Base-by-base conservation (phyloP, 2,113 vertebrate species). In the Chloroceryle aenea region DNA sequence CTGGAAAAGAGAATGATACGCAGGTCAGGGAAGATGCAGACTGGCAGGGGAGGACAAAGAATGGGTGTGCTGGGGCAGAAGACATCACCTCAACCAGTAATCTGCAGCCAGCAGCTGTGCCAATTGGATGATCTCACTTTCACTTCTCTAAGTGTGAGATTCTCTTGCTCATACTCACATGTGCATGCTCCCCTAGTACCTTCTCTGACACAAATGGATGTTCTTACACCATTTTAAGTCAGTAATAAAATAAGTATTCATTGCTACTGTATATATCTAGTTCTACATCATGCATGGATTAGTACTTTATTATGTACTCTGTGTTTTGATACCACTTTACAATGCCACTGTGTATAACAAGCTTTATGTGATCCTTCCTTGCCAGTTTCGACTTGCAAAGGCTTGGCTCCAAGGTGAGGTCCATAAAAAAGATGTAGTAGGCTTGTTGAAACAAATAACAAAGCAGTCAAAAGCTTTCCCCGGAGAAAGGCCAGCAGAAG, bases 401-500 rank as follows among this genome's bases (percentile, higher is more conserved):
- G 64, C 32, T 48, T 27, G 16, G 14, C 71, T 82, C 64, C 26
- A 12, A 82, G 40, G 38, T 23, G 1, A 53, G 43, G 42, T 73
- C 50, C 82, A 71, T 82, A 92, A 76, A 81, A 91, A 20, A 77
- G 68, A 93, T 48, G n/a, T 27, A 92, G 43, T 26, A 64, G 58
- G 43, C 66, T 96, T 92, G 61, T 52, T 93, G 85, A 91, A 88
- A 92, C 52, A 92, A 95, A 38, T 27, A 84, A 82, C 52, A 81
- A 59, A 91, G 76, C 34, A 96, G 75, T 40, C 64, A 90, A 66
- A 93, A 92, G 84, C 71, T 13, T 64, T 75, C 76, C 73, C 77
- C 36, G 48, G 52, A 90, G 84, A 95, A 84, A 34, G 53, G 48
- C 48, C 53, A 85, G 36, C 43, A 58, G 53, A 96, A 78, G 48